Base-by-base conservation (phyloP, 2,797 vertebrate genomes). In the Thamnophis elegans region DNA sequence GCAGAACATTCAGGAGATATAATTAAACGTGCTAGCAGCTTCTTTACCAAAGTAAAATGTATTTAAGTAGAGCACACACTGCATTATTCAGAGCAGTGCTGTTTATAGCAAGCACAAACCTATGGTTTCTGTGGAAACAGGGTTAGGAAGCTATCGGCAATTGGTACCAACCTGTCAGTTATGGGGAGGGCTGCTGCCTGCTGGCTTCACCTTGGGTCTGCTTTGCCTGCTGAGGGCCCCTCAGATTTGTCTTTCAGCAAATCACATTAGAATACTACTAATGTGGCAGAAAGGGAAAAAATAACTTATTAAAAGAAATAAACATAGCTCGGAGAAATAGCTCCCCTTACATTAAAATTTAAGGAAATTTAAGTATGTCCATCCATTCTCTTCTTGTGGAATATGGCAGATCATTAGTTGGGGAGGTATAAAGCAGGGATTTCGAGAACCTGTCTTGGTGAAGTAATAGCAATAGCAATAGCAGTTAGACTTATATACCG, bases 111-210 rank as follows among this genome's bases (percentile, higher is more conserved):
- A 95, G 91, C 12, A 1, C 28, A 4, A 90, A 94, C 93, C 94
- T 47, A 26, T 92, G 65, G 92, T 96, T 97, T 97, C 96, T 96
- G 95, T 96, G 93, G 94, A 97, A 97, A 97, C 94, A 93, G 93
- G 95, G 89, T 96, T 92, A 95, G 87, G 96, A 95, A 95, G 10
- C 88, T 90, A 60, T 55, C 95, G 93, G 94, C 92, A 96, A 95
- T 60, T 91, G 88, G 82, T 25, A 26, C 85, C 85, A 91, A 6
- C 1, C 91, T 0, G 0, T 89, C 92, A 95, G 56, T 25, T 92
- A 56, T 94, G 93, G 95, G 68, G 26, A 93, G 82, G 94, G 91
- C 58, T 94, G 90, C 93, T 73, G 59, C 88, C 95, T 94, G 91
- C 87, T 92, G 32, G 93, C 92, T 90, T 97, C 91, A 91, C 90